These are phyloP conservation scores for Pyrocephalus nanus DNA, from an alignment of 2,797 vertebrate species.

Conservation along the genomic window DNA sequence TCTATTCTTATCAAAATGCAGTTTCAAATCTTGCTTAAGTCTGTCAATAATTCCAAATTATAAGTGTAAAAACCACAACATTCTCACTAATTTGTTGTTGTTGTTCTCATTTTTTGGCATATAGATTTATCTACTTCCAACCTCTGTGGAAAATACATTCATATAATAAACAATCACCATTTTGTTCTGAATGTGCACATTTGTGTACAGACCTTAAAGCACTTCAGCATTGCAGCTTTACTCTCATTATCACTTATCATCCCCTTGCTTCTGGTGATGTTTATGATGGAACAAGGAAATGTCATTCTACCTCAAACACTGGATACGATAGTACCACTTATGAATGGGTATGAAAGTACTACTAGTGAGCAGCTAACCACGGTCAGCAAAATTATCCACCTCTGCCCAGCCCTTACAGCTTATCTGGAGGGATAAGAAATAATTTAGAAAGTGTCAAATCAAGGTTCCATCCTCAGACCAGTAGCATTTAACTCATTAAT, in stretches of 20 bases:
- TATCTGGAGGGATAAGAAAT: background rate
- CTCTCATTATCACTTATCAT: background rate
- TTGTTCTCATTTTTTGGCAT: background rate
- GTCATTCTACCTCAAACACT: background rate
- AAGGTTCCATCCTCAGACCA: rapidly evolving
- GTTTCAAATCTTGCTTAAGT: background rate
- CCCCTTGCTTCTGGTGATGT: background rate
- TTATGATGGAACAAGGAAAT: background rate
- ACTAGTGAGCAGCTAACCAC: background rate
- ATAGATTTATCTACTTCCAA: background rate
- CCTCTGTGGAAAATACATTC: background rate
- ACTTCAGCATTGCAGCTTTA: background rate
- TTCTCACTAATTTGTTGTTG: background rate
- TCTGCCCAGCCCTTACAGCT: background rate
- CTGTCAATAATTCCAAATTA: background rate
- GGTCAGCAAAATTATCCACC: background rate
- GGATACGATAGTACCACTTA: background rate
- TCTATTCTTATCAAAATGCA: background rate
- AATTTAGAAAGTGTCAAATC: background rate
- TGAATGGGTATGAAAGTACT: background rate
- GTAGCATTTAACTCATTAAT: background rate
- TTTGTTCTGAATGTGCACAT: background rate
- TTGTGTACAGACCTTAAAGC: background rate
- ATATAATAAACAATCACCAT: background rate
- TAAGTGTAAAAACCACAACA: background rate